Evolutionary conservation across 1,140 invertebrate species (phyloP).

Genomic region (Neodiprion fabricii): DNA sequence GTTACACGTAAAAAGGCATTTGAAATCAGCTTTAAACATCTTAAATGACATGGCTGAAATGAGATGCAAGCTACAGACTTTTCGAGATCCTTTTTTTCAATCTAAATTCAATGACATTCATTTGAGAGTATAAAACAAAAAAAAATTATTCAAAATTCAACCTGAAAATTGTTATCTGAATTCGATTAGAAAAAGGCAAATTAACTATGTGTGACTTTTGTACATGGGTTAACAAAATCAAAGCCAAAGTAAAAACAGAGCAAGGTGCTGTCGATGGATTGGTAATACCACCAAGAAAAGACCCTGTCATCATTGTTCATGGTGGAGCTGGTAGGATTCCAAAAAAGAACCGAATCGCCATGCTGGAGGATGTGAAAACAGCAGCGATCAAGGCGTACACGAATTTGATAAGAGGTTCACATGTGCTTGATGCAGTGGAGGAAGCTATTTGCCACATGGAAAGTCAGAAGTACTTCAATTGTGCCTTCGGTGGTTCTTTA

Average conservation of each 20-base stretch:
- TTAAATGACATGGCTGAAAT: too few relatives aligned
- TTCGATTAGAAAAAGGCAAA: background rate
- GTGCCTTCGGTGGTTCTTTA: constrained; percentile 8
- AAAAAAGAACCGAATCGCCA: constrained; percentile 16
- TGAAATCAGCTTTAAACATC: too few relatives aligned
- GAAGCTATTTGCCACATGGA: constrained; percentile 27
- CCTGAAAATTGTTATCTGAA: background rate
- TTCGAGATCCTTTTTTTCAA: background rate
- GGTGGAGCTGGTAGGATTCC: constrained; percentile 36
- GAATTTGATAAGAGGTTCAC: constrained; percentile 25
- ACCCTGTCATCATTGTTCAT: constrained; percentile 33
- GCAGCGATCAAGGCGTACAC: constrained; percentile 30
- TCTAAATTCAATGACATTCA: background rate
- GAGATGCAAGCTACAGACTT: too few relatives aligned
- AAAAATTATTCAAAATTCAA: constrained; percentile 12
- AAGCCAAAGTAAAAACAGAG: background rate
- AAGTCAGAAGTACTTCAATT: constrained; percentile 19
- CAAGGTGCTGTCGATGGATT: background rate
- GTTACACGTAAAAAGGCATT: too few relatives aligned
- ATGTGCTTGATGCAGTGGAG: constrained; percentile 15
- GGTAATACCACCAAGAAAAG: background rate
- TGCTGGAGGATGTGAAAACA: constrained; percentile 36
- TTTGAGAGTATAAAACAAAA: background rate
- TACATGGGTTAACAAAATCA: constrained; percentile 27
- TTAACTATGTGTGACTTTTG: constrained; percentile 37